Percentiles rank a stretch among this genome's conserved stretches.
Conservation (phyloP, 2,797 vertebrate genomes). For the Gymnothorax javanicus region DNA sequence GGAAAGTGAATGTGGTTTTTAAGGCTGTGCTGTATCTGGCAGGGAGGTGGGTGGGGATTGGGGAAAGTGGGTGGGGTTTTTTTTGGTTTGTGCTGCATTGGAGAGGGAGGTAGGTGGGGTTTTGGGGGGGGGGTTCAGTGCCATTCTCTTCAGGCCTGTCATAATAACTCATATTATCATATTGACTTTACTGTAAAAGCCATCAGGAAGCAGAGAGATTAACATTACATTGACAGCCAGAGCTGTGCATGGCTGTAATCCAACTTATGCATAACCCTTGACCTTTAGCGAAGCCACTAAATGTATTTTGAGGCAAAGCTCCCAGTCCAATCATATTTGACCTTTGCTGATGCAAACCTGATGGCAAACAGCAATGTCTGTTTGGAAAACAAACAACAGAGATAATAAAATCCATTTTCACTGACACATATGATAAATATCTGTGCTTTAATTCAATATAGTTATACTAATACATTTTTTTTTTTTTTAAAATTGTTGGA, state of each 20-base stretch:
- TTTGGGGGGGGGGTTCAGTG: neutral
- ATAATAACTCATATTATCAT: neutral
- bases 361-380: neutral
- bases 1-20: too few species aligned
- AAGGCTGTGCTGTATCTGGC: too few species aligned
- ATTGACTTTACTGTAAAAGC: neutral
- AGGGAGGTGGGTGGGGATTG: too few species aligned
- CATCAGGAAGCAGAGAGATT: neutral
- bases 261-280: neutral
- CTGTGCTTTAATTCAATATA: neutral
- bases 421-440: neutral
- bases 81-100: too few species aligned
- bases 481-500: too few species aligned
- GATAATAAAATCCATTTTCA: neutral
- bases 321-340: conserved; percentile 2
- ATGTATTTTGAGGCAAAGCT: neutral
- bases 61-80: too few species aligned
- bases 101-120: too few species aligned
- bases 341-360: neutral
- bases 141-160: neutral
- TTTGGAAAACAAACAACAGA: neutral
- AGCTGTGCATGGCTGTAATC: neutral
- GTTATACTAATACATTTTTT: too few species aligned
- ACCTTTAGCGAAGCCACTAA: neutral
- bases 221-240: neutral